phyloP scores from a whole-genome alignment of 2,113 vertebrate species.

The Anoura caudifer region DNA sequence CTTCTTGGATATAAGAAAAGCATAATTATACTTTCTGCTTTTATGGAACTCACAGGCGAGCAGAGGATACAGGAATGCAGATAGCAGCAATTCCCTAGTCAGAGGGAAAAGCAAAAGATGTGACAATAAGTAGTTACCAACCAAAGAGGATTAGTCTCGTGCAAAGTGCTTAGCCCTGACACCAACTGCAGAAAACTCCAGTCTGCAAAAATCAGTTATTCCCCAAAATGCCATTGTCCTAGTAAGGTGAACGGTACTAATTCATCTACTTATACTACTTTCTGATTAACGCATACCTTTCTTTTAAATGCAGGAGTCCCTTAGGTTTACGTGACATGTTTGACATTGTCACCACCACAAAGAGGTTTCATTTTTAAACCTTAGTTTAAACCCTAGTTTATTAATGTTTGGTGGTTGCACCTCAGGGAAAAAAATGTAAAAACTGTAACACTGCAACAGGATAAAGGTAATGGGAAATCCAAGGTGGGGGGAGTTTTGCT shows the following conservation, averaged over 20 bases:
- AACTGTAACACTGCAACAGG: neutral
- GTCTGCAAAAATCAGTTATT: neutral
- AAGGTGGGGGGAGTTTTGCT: neutral
- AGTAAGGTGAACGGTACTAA: neutral
- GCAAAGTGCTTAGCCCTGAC: neutral
- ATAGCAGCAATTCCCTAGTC: neutral
- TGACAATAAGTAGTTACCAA: neutral
- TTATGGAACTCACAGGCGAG: neutral
- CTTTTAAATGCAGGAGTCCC: neutral
- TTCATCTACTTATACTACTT: neutral
- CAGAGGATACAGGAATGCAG: neutral
- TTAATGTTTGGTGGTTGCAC: neutral
- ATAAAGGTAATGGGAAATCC: neutral
- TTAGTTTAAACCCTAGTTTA: too few species aligned
- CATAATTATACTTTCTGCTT: neutral
- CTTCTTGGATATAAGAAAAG: neutral
- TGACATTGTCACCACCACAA: neutral
- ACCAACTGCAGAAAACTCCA: neutral
- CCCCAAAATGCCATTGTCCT: neutral
- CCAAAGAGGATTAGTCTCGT: neutral
- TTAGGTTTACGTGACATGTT: neutral
- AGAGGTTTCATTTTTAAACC: neutral
- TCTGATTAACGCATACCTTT: neutral
- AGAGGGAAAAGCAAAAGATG: neutral
- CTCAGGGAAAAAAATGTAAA: neutral